Evolutionary conservation across 2,113 vertebrate genomes (phyloP), one percentile per base, ranked within the genome.

Genomic region (Phalacrocorax pelagicus): DNA sequence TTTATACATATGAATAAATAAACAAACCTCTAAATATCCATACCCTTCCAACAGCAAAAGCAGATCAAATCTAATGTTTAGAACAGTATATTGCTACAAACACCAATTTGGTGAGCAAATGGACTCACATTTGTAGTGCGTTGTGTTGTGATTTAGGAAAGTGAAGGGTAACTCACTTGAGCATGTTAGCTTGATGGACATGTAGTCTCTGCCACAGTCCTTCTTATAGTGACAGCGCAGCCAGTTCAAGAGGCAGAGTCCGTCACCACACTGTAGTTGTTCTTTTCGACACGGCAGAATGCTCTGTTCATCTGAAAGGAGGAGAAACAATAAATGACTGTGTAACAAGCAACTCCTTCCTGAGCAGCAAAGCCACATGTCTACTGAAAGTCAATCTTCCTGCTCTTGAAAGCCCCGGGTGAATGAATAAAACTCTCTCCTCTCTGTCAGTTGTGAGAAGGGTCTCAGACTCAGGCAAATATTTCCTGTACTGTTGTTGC

Each of bases 101-200:
- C 12, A 42, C 52, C 3, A 11, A 38, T 44, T 5, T 4, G 11
- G 47, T 54, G 66, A 88, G 78, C 46, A 87, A 70, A 82, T 6
- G 10, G n/a, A 80, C 52, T 79, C 26, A 49, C 27, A 20, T 65
- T 62, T 2, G 0, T 32, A 36, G 72, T 61, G 15, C 10, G 6
- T 11, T n/a, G 26, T 54, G 55, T 30, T 18, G 5, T 2, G 40
- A 26, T 24, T 74, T 30, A 42, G 44, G 52, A 49, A 75, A 46
- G 24, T 16, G 71, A 90, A 86, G 42, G 55, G 80, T 72, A 77
- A 85, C 98, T 99, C 98, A 99, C 98, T 98, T 97, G 99, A 99
- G 97, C 99, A 99, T 94, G 98, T 98, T 96, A 98, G 96, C 98
- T 99, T 99, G 98, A 99, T 98, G 97, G 99, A 98, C 98, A 98